These are phyloP conservation scores for Chamaea fasciata DNA, from an alignment of 2,113 vertebrate species.

Conservation along the genomic window DNA sequence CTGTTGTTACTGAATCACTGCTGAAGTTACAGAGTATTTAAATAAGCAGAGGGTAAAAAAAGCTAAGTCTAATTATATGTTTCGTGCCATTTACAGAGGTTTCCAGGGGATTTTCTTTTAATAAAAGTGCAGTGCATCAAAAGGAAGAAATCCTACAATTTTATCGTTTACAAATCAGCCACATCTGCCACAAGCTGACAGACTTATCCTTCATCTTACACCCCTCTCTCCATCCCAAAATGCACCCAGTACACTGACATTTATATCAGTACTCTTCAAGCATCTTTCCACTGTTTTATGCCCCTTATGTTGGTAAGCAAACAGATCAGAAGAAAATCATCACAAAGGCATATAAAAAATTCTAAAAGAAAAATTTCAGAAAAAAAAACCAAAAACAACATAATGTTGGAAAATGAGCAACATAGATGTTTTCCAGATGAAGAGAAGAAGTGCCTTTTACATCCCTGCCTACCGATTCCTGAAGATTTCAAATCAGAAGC, in stretches of 20 bases:
- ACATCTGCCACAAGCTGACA: not conserved
- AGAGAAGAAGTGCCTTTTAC: not conserved
- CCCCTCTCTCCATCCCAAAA: not conserved
- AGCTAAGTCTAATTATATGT: conserved; percentile 48
- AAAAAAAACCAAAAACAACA: fast-evolving
- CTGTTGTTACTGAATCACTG: conserved; percentile 46
- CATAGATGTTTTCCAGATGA: not conserved
- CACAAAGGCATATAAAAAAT: not conserved
- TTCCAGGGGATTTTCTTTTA: conserved; percentile 56
- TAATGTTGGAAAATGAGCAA: not conserved
- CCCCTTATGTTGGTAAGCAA: not conserved
- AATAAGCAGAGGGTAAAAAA: conserved; percentile 44
- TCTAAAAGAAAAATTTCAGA: not conserved
- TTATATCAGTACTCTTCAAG: not conserved
- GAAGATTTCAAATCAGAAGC: not conserved
- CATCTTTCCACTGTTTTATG: not conserved
- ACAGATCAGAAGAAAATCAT: not conserved
- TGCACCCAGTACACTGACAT: not conserved
- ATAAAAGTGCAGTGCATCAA: conserved; percentile 44
- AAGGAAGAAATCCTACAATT: conserved; percentile 52
- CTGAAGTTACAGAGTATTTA: conserved; percentile 45
- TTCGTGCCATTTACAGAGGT: conserved; percentile 50
- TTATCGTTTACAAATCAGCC: conserved; percentile 47
- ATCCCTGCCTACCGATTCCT: not conserved
- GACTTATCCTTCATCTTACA: conserved; percentile 10